phyloP scores from a whole-genome alignment of 2,888 invertebrate species.

The Pollenia angustigena region DNA sequence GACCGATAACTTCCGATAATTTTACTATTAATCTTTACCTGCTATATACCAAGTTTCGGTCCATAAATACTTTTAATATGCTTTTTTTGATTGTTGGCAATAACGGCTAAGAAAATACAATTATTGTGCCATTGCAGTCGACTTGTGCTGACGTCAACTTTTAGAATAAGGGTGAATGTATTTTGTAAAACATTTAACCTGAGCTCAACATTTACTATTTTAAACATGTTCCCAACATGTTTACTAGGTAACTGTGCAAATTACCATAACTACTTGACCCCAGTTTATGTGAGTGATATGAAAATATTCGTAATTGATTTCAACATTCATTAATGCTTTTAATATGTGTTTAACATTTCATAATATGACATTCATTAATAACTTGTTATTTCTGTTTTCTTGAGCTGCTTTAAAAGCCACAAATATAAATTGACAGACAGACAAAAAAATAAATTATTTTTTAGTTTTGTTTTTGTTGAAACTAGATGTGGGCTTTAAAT shows the following conservation, averaged over 20 bases:
- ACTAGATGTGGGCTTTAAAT: slow-evolving; percentile 21
- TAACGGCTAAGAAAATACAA: too few species aligned
- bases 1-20: too few species aligned
- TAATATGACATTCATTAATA: slow-evolving; percentile 44
- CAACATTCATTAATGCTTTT: slow-evolving; percentile 6
- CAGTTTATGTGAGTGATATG: slow-evolving; percentile 4
- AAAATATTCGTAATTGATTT: slow-evolving; percentile 13
- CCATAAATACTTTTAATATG: too few species aligned
- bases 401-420: slow-evolving; percentile 6
- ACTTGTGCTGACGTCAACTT: neutral
- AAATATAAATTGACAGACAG: neutral
- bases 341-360: slow-evolving; percentile 27
- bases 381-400: neutral
- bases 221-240: neutral
- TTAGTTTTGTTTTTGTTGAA: neutral
- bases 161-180: neutral
- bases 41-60: too few species aligned
- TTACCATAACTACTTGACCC: slow-evolving; percentile 26
- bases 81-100: too few species aligned
- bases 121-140: too few species aligned
- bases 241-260: neutral
- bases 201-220: too few species aligned
- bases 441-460: neutral
- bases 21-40: too few species aligned
- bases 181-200: neutral